Evolutionary conservation across 2,797 vertebrate species (phyloP).

Genomic region (Strix occidentalis): DNA sequence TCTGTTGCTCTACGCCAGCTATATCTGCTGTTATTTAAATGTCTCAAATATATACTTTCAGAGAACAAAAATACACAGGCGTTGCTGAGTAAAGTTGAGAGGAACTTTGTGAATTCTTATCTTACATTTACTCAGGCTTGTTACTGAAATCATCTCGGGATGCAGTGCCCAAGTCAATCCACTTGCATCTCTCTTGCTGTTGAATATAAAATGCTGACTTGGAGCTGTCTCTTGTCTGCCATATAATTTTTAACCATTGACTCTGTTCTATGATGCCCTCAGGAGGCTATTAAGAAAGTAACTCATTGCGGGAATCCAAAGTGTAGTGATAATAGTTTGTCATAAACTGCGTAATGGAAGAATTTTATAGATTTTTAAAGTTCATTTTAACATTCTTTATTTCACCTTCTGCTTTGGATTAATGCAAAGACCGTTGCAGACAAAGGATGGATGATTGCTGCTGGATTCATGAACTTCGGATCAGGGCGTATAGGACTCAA

Average conservation of each 20-base stretch:
- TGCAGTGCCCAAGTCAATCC: slow-evolving; percentile 10
- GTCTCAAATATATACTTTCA: background rate
- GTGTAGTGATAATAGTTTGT: background rate
- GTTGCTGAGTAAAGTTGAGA: background rate
- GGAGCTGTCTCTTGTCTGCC: slow-evolving; percentile 4
- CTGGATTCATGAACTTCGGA: background rate
- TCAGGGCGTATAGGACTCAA: background rate
- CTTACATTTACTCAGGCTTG: background rate
- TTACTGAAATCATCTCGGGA: background rate
- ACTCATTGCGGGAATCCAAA: slow-evolving; percentile 5
- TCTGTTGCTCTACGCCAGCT: slow-evolving; percentile 11
- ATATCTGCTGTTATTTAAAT: slow-evolving; percentile 17
- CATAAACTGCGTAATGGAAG: background rate
- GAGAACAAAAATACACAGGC: background rate
- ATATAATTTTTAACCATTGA: background rate
- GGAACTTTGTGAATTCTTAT: slow-evolving; percentile 14
- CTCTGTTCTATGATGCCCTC: slow-evolving; percentile 7
- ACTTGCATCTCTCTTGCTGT: slow-evolving; percentile 17
- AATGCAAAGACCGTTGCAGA: background rate
- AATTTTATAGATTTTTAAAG: slow-evolving; percentile 7
- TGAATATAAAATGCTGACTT: slow-evolving; percentile 17
- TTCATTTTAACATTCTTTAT: slow-evolving; percentile 1
- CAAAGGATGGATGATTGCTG: background rate
- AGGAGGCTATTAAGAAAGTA: slow-evolving; percentile 33
- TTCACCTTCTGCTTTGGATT: background rate